Conservation (phyloP, 2,797 vertebrate genomes). For the Microchirus variegatus region DNA sequence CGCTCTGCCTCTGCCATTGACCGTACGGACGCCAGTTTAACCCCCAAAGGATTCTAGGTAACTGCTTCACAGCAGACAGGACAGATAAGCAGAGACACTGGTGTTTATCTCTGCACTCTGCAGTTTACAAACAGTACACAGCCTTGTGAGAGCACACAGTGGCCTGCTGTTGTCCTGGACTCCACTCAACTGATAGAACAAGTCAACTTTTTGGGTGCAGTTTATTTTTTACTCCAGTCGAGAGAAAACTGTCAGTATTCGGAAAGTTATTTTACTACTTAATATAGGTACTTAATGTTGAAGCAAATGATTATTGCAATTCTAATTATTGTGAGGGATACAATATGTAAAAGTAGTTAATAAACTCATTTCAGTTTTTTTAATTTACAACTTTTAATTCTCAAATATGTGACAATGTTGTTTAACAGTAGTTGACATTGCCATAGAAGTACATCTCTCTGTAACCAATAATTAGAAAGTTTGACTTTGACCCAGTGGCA, state of each 20-base stretch:
- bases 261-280: neutral
- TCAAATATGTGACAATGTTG: no score
- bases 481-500: no score
- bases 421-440: no score
- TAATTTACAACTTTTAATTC: no score
- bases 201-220: conserved; percentile 5
- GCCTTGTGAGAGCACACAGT: conserved; percentile 13
- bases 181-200: conserved; percentile 17
- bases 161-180: conserved; percentile 14
- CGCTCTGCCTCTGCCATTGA: conserved; percentile 14
- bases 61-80: conserved; percentile 15
- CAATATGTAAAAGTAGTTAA: no score
- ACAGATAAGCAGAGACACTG: conserved; percentile 34
- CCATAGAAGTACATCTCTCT: no score
- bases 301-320: no score
- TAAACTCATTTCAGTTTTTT: no score
- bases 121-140: conserved; percentile 54
- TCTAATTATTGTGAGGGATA: no score
- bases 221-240: neutral
- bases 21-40: conserved; percentile 26
- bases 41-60: conserved; percentile 22
- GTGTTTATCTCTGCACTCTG: conserved; percentile 41
- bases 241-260: neutral
- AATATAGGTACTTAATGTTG: neutral
- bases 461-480: no score